Percentiles rank a stretch among this genome's conserved stretches.
phyloP scores from a whole-genome alignment of 1,140 invertebrate species.

The Zaprionus lachaisei region DNA sequence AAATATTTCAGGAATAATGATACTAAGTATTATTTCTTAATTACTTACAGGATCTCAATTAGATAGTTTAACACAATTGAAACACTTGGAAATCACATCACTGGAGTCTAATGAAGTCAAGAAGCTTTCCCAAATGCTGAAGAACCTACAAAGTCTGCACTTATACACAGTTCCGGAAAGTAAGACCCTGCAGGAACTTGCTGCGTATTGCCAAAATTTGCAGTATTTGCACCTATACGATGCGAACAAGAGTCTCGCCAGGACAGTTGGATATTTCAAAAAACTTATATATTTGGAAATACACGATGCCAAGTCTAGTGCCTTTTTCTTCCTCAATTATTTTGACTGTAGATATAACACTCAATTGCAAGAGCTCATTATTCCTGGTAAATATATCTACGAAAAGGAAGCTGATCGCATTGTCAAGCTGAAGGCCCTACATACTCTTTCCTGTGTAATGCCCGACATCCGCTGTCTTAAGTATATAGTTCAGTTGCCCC shows the following conservation, averaged over 20 bases:
- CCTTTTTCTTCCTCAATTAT: constrained; percentile 4
- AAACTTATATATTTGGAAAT: constrained; percentile 2
- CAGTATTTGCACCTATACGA: constrained; percentile 7
- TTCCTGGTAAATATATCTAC: constrained; percentile 8
- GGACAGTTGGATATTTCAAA: background rate
- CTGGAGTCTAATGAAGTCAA: background rate
- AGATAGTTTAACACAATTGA: background rate
- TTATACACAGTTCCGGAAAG: background rate
- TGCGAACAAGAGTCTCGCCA: background rate
- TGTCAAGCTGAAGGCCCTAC: background rate
- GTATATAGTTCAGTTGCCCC: background rate
- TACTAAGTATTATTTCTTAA: background rate
- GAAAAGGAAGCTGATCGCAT: background rate
- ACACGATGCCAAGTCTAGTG: constrained; percentile 6
- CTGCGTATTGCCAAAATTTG: background rate
- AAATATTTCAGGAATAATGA: background rate
- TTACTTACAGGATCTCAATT: background rate
- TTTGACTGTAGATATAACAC: constrained; percentile 5
- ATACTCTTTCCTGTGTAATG: background rate
- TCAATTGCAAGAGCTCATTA: constrained; percentile 4
- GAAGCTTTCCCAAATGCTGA: background rate
- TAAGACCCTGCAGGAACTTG: background rate
- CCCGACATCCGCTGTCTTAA: constrained; percentile 1
- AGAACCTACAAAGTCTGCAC: background rate
- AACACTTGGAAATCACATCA: constrained; percentile 5